Evolutionary conservation across 53 echinoderm and acorn worm species (phyloP).

Genomic region (Arbacia lixula): DNA sequence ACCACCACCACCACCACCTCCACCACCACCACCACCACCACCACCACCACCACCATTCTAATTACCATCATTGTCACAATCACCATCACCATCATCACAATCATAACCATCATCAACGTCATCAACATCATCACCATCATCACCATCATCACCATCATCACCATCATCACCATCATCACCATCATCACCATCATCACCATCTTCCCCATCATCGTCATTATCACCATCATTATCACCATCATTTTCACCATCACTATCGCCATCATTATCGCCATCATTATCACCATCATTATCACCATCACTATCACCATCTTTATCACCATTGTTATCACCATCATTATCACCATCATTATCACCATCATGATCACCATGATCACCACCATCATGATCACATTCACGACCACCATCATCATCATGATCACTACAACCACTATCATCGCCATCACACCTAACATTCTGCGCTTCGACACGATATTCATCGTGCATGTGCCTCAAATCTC

Average conservation of each 20-base stretch:
- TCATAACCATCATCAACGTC: slow-evolving; percentile 9
- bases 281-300: not conserved
- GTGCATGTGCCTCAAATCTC: not conserved
- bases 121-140: slow-evolving; percentile 1
- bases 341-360: not conserved
- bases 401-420: not conserved
- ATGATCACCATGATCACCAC: not conserved
- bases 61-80: not conserved
- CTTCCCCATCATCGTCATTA: not conserved
- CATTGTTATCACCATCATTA: not conserved
- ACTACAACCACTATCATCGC: not conserved
- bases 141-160: not conserved
- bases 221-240: slow-evolving; percentile 13
- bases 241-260: not conserved
- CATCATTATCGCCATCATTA: not conserved
- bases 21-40: not conserved
- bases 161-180: not conserved
- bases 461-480: not conserved
- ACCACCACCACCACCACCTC: not conserved
- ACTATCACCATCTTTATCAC: not conserved
- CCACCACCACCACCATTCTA: not conserved
- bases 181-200: not conserved
- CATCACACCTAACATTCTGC: too few species aligned
- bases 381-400: not conserved
- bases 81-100: not conserved